Conservation (phyloP, 92 coral and sea anemone species). For the Palythoa grandis region DNA sequence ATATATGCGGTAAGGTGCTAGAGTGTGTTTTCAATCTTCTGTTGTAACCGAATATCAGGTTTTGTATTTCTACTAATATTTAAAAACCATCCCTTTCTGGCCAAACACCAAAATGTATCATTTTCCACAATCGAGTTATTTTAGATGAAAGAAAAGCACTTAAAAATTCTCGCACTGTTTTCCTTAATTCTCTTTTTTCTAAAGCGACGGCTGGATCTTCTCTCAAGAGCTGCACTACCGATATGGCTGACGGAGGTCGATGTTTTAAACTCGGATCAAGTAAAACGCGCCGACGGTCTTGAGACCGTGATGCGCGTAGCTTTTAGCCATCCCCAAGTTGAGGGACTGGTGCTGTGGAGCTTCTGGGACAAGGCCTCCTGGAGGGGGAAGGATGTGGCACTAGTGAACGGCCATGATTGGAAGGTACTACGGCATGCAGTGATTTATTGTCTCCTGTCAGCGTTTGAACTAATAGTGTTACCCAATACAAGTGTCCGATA, state of each 20-base stretch:
- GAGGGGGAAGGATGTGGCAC: constrained; percentile 79
- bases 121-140: too few species aligned
- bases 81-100: too few species aligned
- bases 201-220: constrained; percentile 70
- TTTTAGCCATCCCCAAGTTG: constrained; percentile 79
- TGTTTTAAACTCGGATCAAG: constrained; percentile 66
- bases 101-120: too few species aligned
- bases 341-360: constrained; percentile 79
- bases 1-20: too few species aligned
- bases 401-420: constrained; percentile 79
- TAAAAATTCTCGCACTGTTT: background rate
- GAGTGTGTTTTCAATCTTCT: too few species aligned
- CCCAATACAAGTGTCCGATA: too few species aligned
- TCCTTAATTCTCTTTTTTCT: background rate
- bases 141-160: background rate
- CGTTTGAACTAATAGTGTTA: too few species aligned
- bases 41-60: too few species aligned
- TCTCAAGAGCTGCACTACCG: constrained; percentile 67
- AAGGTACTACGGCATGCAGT: constrained; percentile 46
- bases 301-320: constrained; percentile 85
- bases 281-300: constrained; percentile 72
- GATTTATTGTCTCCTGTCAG: too few species aligned
- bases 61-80: too few species aligned
- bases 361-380: constrained; percentile 81
- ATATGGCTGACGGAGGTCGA: constrained; percentile 94